Conservation (phyloP, 2,797 vertebrate genomes). For the Artibeus lituratus region DNA sequence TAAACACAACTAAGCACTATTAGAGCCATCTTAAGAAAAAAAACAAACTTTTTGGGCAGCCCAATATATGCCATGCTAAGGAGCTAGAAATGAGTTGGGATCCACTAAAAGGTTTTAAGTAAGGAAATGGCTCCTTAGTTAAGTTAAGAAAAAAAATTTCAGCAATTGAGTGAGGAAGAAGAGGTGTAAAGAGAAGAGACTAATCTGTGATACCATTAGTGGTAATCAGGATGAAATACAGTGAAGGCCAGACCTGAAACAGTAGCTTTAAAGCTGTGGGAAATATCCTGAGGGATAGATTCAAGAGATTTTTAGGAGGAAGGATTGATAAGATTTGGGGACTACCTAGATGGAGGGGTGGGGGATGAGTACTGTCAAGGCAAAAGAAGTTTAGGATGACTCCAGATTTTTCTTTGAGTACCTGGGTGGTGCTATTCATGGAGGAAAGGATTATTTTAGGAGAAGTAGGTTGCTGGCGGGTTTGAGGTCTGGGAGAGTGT, state of each 20-base stretch:
- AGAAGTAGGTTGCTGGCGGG: background rate
- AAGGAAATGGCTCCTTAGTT: background rate
- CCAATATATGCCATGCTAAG: background rate
- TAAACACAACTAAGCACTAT: background rate
- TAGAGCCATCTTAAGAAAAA: background rate
- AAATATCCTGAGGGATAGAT: background rate
- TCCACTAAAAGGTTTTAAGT: background rate
- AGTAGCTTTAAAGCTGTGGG: background rate
- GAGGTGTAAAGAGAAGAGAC: background rate
- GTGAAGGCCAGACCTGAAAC: background rate
- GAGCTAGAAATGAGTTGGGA: background rate
- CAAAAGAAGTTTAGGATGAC: background rate
- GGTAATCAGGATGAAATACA: background rate
- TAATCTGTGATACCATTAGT: background rate
- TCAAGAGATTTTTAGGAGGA: background rate
- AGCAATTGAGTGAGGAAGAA: background rate
- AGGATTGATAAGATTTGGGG: background rate
- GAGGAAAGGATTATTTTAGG: constrained; percentile 3
- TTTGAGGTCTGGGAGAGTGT: background rate
- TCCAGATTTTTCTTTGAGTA: background rate
- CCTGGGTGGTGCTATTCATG: background rate
- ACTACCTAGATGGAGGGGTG: background rate
- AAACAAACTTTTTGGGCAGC: background rate
- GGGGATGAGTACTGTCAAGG: background rate
- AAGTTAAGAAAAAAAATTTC: background rate